Evolutionary conservation across 2,888 invertebrate species (phyloP).

Genomic region (Hecatera dysodea): DNA sequence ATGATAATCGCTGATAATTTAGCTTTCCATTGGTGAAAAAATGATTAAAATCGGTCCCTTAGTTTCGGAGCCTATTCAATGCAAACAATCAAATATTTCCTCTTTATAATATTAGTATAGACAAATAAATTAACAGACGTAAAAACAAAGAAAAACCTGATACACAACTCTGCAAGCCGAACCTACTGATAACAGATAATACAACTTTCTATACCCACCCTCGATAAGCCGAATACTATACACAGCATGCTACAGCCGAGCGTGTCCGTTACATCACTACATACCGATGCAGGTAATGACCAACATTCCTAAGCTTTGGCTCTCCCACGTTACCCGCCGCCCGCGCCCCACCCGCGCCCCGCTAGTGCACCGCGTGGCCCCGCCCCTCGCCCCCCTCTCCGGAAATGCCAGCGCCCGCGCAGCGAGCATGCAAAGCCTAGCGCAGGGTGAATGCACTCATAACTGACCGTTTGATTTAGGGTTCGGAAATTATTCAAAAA

Average conservation of each 20-base stretch:
- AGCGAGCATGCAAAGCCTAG: slow-evolving; percentile 81
- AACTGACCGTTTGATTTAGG: slow-evolving; percentile 66
- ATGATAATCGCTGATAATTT: too few relatives aligned
- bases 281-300: slow-evolving; percentile 73
- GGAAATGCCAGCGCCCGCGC: slow-evolving; percentile 85
- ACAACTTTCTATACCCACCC: slow-evolving; percentile 42
- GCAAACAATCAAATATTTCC: too few relatives aligned
- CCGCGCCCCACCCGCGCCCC: slow-evolving; percentile 30
- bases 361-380: slow-evolving; percentile 68
- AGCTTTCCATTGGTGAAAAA: too few relatives aligned
- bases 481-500: slow-evolving; percentile 71
- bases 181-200: slow-evolving; percentile 34
- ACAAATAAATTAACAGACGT: background rate
- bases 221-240: slow-evolving; percentile 36
- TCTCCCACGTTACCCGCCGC: slow-evolving; percentile 76
- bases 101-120: too few relatives aligned
- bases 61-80: too few relatives aligned
- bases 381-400: slow-evolving; percentile 66
- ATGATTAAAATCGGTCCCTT: too few relatives aligned
- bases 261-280: slow-evolving; percentile 73
- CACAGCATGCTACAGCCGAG: background rate
- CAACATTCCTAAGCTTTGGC: slow-evolving; percentile 77
- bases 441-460: slow-evolving; percentile 77
- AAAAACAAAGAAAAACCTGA: background rate
- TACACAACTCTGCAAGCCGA: background rate